Evolutionary conservation across 2,113 vertebrate species (phyloP).

Genomic region (Trichechus manatus): DNA sequence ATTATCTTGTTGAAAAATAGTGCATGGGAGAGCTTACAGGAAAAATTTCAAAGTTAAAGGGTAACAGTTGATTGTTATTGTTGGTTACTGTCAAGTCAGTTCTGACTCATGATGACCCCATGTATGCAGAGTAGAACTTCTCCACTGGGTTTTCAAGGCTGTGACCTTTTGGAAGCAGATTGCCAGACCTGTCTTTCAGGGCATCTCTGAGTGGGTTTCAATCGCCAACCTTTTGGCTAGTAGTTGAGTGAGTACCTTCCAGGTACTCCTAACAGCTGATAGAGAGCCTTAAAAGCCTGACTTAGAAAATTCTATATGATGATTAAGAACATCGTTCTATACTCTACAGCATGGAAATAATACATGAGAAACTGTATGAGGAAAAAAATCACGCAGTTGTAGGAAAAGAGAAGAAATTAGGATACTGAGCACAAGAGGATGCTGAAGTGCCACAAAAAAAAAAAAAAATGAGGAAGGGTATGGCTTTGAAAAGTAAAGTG

Average conservation of each 20-base stretch:
- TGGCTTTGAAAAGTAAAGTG: neutral
- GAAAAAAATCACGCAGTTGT: neutral
- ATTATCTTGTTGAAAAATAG: neutral
- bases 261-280: neutral
- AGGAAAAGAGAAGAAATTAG: neutral
- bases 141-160: neutral
- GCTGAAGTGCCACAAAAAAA: neutral
- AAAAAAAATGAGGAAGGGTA: neutral
- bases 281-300: neutral
- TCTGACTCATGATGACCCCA: neutral
- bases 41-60: neutral
- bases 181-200: neutral
- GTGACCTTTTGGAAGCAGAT: neutral
- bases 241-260: too few species aligned
- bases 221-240: neutral
- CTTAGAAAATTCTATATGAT: neutral
- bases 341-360: neutral
- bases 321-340: neutral
- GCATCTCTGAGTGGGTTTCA: neutral
- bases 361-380: neutral
- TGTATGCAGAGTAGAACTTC: neutral
- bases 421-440: neutral
- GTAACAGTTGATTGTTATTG: neutral
- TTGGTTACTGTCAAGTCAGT: neutral
- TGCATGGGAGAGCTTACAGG: neutral